Base-by-base conservation (phyloP, 2,113 vertebrate species). In the Panurus biarmicus region DNA sequence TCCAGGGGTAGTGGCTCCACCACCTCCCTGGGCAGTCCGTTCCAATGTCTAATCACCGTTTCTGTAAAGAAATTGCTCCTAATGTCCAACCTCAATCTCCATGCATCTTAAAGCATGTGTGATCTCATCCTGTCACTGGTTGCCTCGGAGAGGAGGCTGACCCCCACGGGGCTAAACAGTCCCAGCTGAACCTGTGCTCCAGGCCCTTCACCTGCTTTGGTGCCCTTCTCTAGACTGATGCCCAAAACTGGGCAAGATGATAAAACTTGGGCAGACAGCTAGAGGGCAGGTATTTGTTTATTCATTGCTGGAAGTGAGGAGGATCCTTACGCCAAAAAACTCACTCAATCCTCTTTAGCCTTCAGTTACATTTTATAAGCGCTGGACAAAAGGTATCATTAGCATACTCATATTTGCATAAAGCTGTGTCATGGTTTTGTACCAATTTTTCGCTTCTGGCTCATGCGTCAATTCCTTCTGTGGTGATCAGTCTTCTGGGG, bases 391-490 rank as follows among this genome's bases (percentile, higher is more conserved):
- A n/a, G 4, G 0, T 9, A 42, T 50, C 14, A 19, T 72, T 44
- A 44, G 4, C 60, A 23, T 51, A n/a, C 24, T 51, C 24, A 4
- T 11, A 22, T 18, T 44, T 64, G 7, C 24, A 35, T 53, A 23
- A 53, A 23, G 19, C 5, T 29, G 5, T 44, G 24, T 44, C 18
- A 18, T 14, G 9, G 14, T n/a, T 64, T 42, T 64, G 8, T 51
- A n/a, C 6, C 15, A 38, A 14, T 14, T 35, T 53, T 64, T 65
- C 0, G 3, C 19, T 78, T 65, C 3, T n/a, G 10, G 31, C 0
- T 0, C 7, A 10, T 35, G 19, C 0, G 0, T 64, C 9, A 0
- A 7, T 65, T 65, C 48, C 23, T 65, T 35, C 75, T 65, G 20
- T 44, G 38, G 24, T 44, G 38, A 14, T 44, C 25, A 53, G 11